Evolutionary conservation across 2,113 vertebrate species (phyloP).

Genomic region (Tachysurus vachellii): DNA sequence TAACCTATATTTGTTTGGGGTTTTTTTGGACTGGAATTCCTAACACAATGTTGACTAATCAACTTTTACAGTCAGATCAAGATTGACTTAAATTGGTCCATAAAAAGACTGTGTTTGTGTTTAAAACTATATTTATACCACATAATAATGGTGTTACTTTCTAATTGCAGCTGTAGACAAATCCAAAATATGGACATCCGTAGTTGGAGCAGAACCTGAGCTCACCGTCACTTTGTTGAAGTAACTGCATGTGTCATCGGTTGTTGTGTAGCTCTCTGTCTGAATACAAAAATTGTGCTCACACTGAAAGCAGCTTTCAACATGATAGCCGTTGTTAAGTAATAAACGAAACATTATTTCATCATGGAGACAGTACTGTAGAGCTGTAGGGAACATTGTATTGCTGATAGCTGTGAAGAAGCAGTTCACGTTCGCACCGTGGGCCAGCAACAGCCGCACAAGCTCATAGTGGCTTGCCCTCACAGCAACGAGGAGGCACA

Average conservation of each 20-base stretch:
- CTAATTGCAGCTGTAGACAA: not conserved
- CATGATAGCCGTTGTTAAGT: constrained; percentile 81
- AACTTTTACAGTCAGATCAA: not conserved
- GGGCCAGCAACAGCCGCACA: constrained; percentile 77
- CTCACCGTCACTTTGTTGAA: constrained; percentile 62
- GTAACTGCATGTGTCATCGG: constrained; percentile 51
- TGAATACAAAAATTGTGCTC: constrained; percentile 74
- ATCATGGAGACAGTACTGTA: constrained; percentile 86
- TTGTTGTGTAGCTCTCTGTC: constrained; percentile 58
- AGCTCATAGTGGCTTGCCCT: constrained; percentile 81
- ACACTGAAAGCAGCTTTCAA: constrained; percentile 81
- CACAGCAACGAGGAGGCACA: constrained; percentile 83
- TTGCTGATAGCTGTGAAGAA: constrained; percentile 84
- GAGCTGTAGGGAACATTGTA: constrained; percentile 81
- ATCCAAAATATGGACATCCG: not conserved
- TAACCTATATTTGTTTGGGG: not conserved
- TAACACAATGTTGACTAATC: not conserved
- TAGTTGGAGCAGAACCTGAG: not conserved
- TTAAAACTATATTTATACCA: not conserved
- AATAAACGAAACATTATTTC: constrained; percentile 86
- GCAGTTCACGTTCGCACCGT: constrained; percentile 82
- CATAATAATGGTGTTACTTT: not conserved
- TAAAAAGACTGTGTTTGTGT: not conserved
- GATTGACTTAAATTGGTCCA: not conserved
- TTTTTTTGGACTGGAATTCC: not conserved